Base-by-base conservation (phyloP, 2,113 vertebrate genomes). In the Sula dactylatra region DNA sequence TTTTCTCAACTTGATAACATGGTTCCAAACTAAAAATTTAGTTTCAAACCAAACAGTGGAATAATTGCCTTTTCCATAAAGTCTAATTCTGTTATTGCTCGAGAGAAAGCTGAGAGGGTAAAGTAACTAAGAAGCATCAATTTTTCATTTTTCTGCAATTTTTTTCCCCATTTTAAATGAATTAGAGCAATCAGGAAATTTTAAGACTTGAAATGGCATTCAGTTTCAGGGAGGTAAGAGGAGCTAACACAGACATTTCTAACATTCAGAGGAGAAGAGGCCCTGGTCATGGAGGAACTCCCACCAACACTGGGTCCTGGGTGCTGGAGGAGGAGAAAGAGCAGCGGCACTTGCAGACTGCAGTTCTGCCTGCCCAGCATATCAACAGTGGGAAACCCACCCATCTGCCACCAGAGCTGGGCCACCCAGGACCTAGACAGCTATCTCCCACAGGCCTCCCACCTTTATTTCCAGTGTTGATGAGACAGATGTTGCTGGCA, bases 261-360 rank as follows among this genome's bases (percentile, higher is more conserved):
- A 5, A 16, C 0, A 2, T 10, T 7, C 18, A 4, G 40, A 45
- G 42, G 14, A 44, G 27, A 38, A 9, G 31, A 6, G 6, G 19
- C 17, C 15, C 6, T 2, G 2, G 38, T 38, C 27, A 34, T 8
- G 1, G 40, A 52, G 18, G 11, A 13, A 16, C 9, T 76, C 17
- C 34, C 36, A 26, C 3, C 76, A 38, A 19, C 9, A 6, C n/a
- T 5, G 42, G 10, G 40, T 13, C 16, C 78, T 10, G 8, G 16
- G 13, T 34, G 50, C 62, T 1, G 0, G 27, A 36, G 34, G 10
- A 62, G 26, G 9, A 7, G 40, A 32, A 47, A 18, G 17, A 78
- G 34, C 62, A 42, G 44, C 5, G 1, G 73, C 8, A 1, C 31
- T 7, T 7, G 4, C 59, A 52, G 36, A 2, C 9, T 7, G 16